A percentile compares a stretch with the other conserved stretches of the same genome.
phyloP scores from a whole-genome alignment of 1,140 invertebrate species.

The Caerostris darwini region DNA sequence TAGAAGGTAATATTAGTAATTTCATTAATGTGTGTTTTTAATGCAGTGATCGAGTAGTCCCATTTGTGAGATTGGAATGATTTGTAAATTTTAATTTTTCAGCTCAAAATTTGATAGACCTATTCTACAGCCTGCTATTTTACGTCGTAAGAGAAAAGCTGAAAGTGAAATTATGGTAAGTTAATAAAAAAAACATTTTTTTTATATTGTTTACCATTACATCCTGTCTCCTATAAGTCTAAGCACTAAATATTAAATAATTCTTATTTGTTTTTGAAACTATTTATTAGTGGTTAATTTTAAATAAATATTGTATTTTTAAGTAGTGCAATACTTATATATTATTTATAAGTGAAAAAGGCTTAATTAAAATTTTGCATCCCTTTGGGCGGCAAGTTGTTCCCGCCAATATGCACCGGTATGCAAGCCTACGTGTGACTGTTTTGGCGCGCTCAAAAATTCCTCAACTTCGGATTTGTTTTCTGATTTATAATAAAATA shows the following conservation, averaged over 20 bases:
- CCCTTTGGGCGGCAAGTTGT: slow-evolving; percentile 65
- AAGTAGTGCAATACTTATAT: not conserved
- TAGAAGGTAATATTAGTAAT: slow-evolving; percentile 10
- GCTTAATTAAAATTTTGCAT: slow-evolving; percentile 2
- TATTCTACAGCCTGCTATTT: slow-evolving; percentile 53
- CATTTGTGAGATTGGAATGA: not conserved
- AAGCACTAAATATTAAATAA: not conserved
- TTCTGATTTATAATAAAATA: not conserved
- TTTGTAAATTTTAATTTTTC: not conserved
- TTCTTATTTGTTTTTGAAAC: not conserved
- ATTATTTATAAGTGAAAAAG: not conserved
- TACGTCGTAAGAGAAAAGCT: slow-evolving; percentile 62
- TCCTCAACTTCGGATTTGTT: slow-evolving; percentile 3
- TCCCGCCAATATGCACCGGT: slow-evolving; percentile 66
- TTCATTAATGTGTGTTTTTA: slow-evolving; percentile 11
- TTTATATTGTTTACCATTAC: not conserved
- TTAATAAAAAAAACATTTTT: not conserved
- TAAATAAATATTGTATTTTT: not conserved
- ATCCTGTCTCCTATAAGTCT: slow-evolving; percentile 43
- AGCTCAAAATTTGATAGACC: slow-evolving; percentile 9
- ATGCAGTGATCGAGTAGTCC: not conserved
- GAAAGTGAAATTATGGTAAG: slow-evolving; percentile 59
- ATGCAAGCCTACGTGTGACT: slow-evolving; percentile 55
- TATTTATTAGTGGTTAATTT: too few species aligned
- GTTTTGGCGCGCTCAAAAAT: slow-evolving; percentile 69